Evolutionary conservation across 2,797 vertebrate genomes (phyloP).

Genomic region (Monodelphis domestica): DNA sequence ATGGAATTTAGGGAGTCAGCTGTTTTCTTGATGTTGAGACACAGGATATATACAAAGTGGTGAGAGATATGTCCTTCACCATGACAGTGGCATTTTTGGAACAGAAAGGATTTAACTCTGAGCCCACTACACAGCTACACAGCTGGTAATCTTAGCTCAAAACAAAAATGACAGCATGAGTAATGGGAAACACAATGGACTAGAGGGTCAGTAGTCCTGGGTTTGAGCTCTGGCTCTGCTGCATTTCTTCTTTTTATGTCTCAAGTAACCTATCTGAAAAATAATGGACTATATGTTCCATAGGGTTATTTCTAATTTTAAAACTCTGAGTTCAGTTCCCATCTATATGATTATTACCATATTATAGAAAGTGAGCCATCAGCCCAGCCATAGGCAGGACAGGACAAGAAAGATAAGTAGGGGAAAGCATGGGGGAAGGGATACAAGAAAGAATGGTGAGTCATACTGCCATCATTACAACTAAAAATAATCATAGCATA

Average conservation of each 20-base stretch:
- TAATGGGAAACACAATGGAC: not conserved
- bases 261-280: not conserved
- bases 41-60: not conserved
- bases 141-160: not conserved
- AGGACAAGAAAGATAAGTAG: constrained; percentile 72
- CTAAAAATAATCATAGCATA: constrained; percentile 80
- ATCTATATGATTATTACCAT: constrained; percentile 49
- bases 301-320: not conserved
- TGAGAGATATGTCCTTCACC: not conserved
- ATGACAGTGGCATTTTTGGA: not conserved
- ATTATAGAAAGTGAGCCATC: constrained; percentile 65
- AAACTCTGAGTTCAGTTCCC: not conserved
- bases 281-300: not conserved
- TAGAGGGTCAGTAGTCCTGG: not conserved
- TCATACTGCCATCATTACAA: constrained; percentile 77
- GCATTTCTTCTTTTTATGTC: not conserved
- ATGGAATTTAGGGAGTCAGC: not conserved
- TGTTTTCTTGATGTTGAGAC: constrained; percentile 12
- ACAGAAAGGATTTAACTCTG: not conserved
- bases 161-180: not conserved
- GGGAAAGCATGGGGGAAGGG: constrained; percentile 67
- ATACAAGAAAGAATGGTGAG: constrained; percentile 73
- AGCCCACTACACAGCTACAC: not conserved
- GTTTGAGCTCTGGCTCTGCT: not conserved
- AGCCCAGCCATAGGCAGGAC: constrained; percentile 56